Evolutionary conservation across 2,113 vertebrate genomes (phyloP), one percentile per base, ranked within the genome.

Genomic region (Thamnaconus septentrionalis): DNA sequence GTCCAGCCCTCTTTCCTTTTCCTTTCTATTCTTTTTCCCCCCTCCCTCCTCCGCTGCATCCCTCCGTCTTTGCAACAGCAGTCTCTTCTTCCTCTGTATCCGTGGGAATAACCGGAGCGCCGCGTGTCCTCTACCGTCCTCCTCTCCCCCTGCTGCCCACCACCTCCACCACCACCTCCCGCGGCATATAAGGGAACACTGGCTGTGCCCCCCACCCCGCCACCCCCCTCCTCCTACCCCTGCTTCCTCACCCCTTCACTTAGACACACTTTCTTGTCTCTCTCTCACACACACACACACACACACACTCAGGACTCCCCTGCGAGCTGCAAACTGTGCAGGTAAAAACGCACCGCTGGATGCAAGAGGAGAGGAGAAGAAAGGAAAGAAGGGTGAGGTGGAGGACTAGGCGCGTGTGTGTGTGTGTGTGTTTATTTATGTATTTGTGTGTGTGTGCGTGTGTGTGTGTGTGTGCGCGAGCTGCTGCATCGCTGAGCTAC

Each of bases 61-160:
- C 90, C 76, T 65, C 91, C 92, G 86, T 92, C 92, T 92, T 92
- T 96, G 93, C 91, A 91, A 93, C 87, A 92, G 91, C 91, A 91
- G 93, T 93, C 91, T 91, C 64, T 85, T 66, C 79, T 79, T 85
- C 68, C 79, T 79, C 81, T 85, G 78, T 85, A 78, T 88, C 83
- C 85, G 66, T 81, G 80, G 79, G 79, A 82, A 85, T 76, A 75
- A 31, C 69, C 63, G 78, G 77, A 77, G 73, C 46, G 54, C 68
- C 53, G 64, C 79, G 69, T 12, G 82, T 85, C 86, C 81, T 84
- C 89, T 91, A 88, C 44, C 59, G 40, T 31, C 6, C 52, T 57
- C 44, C 51, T 7, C 39, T 18, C 64, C 54, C 60, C n/a, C 42
- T 31, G 18, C 18, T 31, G 18, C 18, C 18, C 18, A 31, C 18